A percentile compares a stretch with the other conserved stretches of the same genome.
These are phyloP conservation scores for Enteromius treurensis DNA, from an alignment of 2,797 vertebrate genomes.

Conservation along the genomic window DNA sequence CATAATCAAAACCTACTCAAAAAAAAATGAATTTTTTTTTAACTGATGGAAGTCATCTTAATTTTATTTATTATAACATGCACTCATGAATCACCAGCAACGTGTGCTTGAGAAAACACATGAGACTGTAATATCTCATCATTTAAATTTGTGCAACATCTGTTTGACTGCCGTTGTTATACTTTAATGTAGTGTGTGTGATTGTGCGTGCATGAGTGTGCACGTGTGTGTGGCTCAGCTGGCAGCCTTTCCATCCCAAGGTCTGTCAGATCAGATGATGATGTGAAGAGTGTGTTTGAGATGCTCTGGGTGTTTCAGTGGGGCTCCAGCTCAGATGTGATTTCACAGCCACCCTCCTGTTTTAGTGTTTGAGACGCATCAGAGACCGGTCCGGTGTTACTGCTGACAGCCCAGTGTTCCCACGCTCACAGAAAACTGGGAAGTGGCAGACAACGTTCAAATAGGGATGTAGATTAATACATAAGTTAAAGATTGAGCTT, in stretches of 20 bases:
- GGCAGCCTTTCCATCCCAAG: conserved; percentile 1
- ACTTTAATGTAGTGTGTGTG: neutral
- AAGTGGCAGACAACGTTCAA: too few relatives aligned
- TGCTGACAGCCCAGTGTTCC: neutral
- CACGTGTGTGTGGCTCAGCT: conserved; percentile 1
- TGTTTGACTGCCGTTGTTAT: conserved; percentile 4
- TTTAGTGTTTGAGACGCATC: neutral
- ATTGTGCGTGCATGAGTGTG: neutral
- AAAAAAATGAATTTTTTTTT: too few relatives aligned
- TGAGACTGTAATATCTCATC: conserved; percentile 12
- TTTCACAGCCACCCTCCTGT: conserved; percentile 12
- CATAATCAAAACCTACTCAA: too few relatives aligned
- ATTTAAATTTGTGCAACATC: conserved; percentile 16
- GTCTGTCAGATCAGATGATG: conserved; percentile 22
- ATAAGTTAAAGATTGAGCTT: neutral
- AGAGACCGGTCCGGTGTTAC: neutral
- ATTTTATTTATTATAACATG: neutral
- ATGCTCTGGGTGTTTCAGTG: neutral
- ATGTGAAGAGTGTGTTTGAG: conserved; percentile 16
- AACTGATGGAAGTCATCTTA: neutral
- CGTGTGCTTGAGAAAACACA: neutral
- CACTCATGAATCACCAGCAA: neutral
- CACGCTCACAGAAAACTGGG: neutral
- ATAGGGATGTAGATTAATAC: neutral
- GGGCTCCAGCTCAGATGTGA: conserved; percentile 8